Conservation (phyloP, 1,140 invertebrate species). For the Zaprionus vittiger region DNA sequence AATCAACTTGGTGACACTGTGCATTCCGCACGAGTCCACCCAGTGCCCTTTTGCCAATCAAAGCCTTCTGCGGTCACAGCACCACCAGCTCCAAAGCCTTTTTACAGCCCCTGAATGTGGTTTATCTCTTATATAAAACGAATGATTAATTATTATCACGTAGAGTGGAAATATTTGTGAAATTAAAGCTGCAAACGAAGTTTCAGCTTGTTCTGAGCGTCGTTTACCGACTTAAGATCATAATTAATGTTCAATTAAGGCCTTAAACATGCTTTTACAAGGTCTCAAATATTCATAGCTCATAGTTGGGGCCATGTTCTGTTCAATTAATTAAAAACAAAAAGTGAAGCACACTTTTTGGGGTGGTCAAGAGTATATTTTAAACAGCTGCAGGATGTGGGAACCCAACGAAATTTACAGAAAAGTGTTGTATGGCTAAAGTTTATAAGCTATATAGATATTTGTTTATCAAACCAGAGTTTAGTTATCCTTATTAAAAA, state of each 20-base stretch:
- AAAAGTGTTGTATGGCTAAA: neutral
- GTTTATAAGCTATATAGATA: neutral
- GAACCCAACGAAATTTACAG: neutral
- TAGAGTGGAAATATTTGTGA: slow-evolving; percentile 5
- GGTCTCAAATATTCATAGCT: neutral
- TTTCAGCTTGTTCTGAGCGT: neutral
- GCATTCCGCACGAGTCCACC: slow-evolving; percentile 1
- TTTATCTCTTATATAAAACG: neutral
- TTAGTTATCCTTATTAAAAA: no score
- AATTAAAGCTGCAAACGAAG: neutral
- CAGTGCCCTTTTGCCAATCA: slow-evolving; percentile 5
- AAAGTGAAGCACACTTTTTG: neutral
- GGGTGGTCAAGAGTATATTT: neutral
- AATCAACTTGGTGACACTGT: slow-evolving; percentile 10
- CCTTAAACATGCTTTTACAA: neutral
- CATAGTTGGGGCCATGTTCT: neutral
- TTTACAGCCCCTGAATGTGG: neutral
- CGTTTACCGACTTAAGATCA: neutral
- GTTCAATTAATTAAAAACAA: neutral
- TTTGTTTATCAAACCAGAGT: no score
- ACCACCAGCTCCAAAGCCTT: neutral
- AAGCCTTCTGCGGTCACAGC: slow-evolving; percentile 3
- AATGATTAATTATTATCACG: slow-evolving; percentile 1
- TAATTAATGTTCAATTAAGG: slow-evolving; percentile 1
- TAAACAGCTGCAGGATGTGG: neutral